Evolutionary conservation across 2,888 invertebrate genomes (phyloP).

Genomic region (Pyrrhosoma nymphula): DNA sequence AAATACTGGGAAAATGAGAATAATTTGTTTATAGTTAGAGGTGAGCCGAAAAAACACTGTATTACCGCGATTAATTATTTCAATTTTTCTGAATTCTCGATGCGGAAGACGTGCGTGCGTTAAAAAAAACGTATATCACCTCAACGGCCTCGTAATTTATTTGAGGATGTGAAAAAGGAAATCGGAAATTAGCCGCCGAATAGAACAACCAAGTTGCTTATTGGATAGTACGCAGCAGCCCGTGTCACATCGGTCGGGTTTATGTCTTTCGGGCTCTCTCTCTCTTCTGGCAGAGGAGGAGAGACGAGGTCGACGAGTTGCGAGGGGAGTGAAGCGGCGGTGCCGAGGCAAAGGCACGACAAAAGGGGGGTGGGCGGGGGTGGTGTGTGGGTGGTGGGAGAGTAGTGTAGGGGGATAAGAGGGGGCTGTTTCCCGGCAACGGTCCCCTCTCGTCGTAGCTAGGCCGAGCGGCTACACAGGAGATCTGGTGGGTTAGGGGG

Average conservation of each 20-base stretch:
- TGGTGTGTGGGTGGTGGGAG: background rate
- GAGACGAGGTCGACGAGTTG: background rate
- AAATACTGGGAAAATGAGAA: too few species aligned
- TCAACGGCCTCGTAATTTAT: background rate
- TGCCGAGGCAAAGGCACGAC: background rate
- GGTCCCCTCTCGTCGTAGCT: slow-evolving; percentile 40
- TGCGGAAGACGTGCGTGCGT: too few species aligned
- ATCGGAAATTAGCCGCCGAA: background rate
- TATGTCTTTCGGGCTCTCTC: background rate
- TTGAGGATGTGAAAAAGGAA: background rate
- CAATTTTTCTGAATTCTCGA: too few species aligned
- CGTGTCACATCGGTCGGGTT: background rate
- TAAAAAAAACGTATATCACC: background rate
- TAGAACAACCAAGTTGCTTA: background rate
- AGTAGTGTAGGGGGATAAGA: background rate
- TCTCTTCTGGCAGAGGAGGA: background rate
- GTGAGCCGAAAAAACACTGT: too few species aligned
- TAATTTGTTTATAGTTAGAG: too few species aligned
- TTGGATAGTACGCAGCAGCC: background rate
- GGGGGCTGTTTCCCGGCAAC: slow-evolving; percentile 61
- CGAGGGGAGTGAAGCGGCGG: background rate
- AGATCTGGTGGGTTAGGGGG: background rate
- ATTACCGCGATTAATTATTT: too few species aligned
- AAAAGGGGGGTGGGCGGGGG: too few species aligned
- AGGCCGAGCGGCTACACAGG: slow-evolving; percentile 58